Conservation (phyloP, 2,113 vertebrate species). For the Monopterus albus region DNA sequence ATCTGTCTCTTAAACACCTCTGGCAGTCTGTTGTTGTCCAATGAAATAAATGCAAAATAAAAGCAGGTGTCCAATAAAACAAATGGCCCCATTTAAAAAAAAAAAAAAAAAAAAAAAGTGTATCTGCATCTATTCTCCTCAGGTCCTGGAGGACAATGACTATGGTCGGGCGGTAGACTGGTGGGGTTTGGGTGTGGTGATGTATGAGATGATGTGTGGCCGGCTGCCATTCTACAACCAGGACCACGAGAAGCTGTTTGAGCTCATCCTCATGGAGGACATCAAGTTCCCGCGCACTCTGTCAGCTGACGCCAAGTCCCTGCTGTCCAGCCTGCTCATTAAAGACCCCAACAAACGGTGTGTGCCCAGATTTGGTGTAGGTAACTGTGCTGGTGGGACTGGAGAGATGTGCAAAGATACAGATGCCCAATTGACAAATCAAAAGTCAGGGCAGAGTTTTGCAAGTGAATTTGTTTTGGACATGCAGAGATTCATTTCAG, state of each 20-base stretch:
- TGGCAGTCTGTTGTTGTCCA: slow-evolving; percentile 26
- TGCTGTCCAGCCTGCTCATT: slow-evolving; percentile 96
- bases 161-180: slow-evolving; percentile 97
- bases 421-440: no score
- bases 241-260: slow-evolving; percentile 98
- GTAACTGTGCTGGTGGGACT: background rate
- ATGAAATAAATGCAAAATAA: slow-evolving; percentile 58
- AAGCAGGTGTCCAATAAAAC: slow-evolving; percentile 65
- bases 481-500: background rate
- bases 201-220: slow-evolving; percentile 99
- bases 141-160: slow-evolving; percentile 98
- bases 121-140: background rate
- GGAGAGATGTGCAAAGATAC: background rate
- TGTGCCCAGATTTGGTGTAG: background rate
- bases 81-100: slow-evolving; percentile 29
- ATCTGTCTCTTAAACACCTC: slow-evolving; percentile 55
- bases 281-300: slow-evolving; percentile 98
- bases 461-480: no score
- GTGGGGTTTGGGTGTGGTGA: slow-evolving; percentile 98
- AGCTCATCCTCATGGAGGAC: slow-evolving; percentile 98
- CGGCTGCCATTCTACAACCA: slow-evolving; percentile 98
- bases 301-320: slow-evolving; percentile 94
- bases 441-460: no score
- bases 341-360: slow-evolving; percentile 98
- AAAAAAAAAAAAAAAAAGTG: background rate